phyloP scores from a whole-genome alignment of 37 sponge, comb jelly and placozoan genomes.

The Ephydatia muelleri region DNA sequence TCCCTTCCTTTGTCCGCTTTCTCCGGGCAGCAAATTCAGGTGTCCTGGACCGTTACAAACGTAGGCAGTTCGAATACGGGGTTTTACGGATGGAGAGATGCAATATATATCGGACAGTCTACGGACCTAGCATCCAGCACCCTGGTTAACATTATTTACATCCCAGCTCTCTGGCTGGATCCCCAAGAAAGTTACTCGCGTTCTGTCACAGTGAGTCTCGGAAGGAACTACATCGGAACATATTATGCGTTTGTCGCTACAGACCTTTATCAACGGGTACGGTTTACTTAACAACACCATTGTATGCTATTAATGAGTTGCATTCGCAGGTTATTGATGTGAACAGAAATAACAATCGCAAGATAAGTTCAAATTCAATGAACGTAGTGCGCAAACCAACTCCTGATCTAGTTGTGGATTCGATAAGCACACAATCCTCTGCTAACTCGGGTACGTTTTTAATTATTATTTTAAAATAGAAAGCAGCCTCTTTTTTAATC shows the following conservation, averaged over 20 bases:
- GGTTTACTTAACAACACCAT: background rate
- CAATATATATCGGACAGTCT: slow-evolving; percentile 4
- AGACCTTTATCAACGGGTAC: slow-evolving; percentile 15
- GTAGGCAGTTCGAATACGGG: slow-evolving; percentile 11
- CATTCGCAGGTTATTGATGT: slow-evolving; percentile 5
- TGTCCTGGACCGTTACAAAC: slow-evolving; percentile 37
- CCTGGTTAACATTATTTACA: background rate
- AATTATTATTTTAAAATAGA: no score
- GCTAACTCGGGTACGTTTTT: slow-evolving; percentile 20
- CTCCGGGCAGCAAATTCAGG: slow-evolving; percentile 22
- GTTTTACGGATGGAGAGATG: background rate
- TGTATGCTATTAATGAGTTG: background rate
- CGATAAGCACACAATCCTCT: background rate
- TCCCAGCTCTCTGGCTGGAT: slow-evolving; percentile 11
- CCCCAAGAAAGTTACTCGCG: slow-evolving; percentile 28
- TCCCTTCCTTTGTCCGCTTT: slow-evolving; percentile 8
- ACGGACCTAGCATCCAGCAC: background rate
- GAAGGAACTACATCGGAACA: slow-evolving; percentile 3
- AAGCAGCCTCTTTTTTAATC: no score
- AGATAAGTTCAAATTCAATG: background rate
- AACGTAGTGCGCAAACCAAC: slow-evolving; percentile 22
- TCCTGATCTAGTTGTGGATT: slow-evolving; percentile 24
- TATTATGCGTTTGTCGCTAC: slow-evolving; percentile 33
- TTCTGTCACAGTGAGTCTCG: slow-evolving; percentile 4
- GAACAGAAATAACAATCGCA: slow-evolving; percentile 29